Evolutionary conservation across 2,888 invertebrate genomes (phyloP).

Genomic region (Anthrax anthrax): DNA sequence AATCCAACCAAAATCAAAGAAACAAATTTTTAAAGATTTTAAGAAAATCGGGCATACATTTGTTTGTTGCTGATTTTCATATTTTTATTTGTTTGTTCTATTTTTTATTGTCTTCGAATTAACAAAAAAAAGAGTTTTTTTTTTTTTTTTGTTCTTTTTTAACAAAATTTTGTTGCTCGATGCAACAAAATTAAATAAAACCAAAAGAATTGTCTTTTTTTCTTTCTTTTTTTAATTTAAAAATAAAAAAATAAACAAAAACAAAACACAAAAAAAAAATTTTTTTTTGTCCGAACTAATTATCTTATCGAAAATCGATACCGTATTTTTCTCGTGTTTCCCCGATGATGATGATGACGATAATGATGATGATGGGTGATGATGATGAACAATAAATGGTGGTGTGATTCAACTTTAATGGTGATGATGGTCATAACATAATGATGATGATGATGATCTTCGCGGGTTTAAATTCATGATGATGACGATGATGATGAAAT

Average conservation of each 20-base stretch:
- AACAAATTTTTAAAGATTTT: too few relatives aligned
- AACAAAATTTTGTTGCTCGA: conserved; percentile 7
- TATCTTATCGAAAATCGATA: conserved; percentile 38
- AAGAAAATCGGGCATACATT: conserved; percentile 9
- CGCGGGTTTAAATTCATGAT: conserved; percentile 16
- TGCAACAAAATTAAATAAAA: conserved; percentile 2
- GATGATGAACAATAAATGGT: conserved; percentile 15
- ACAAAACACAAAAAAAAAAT: conserved; percentile 17
- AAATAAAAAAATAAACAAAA: conserved; percentile 18
- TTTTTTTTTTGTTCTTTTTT: too few relatives aligned
- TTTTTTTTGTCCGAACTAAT: conserved; percentile 35
- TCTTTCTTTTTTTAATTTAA: not conserved
- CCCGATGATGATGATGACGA: conserved; percentile 31
- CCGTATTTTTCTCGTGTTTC: conserved; percentile 39
- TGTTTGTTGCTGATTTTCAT: conserved; percentile 16
- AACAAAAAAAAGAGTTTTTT: conserved; percentile 1
- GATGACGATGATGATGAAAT: not conserved
- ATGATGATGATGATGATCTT: conserved; percentile 31
- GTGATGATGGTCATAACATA: conserved; percentile 15
- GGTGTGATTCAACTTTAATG: conserved; percentile 10
- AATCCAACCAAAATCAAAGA: not conserved
- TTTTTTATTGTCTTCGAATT: conserved; percentile 2
- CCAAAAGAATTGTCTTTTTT: too few relatives aligned
- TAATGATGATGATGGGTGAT: conserved; percentile 30
- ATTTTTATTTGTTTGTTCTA: not conserved